Base-by-base conservation (phyloP, 2,888 invertebrate species). In the Icerya purchasi region DNA sequence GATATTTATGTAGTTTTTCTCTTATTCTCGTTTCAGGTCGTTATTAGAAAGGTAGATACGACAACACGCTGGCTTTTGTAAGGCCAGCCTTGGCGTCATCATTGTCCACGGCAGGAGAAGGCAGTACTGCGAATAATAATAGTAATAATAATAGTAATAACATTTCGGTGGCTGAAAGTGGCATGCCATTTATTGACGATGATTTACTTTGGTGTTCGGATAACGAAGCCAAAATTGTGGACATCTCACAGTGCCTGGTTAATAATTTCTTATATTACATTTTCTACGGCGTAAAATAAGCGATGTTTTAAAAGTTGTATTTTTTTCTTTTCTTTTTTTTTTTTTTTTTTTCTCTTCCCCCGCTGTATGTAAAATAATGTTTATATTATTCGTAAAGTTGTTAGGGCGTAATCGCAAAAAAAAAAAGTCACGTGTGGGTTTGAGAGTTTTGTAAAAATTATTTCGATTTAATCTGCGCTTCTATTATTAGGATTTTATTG, bases 161-260 rank as follows among this genome's bases (percentile, higher is more conserved):
- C 50, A 36, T 36, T 50, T 22, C 65, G 58, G 64, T 61, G 57
- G 62, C 63, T 62, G 63, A 61, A 59, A 63, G 62, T 62, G 62
- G 63, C 61, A 66, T 65, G 62, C 63, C 90, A 78, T 91, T 90
- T 80, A 89, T 91, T 76, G 90, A 91, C 78, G 90, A 91, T 80
- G 90, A 91, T 73, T 79, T 90, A 69, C 77, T 86, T 72, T 91
- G 91, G 91, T 86, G 89, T 78, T 87, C 88, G 71, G 90, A 90
- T 78, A 89, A 88, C 76, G 90, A 90, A 77, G 88, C 88, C 73
- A 89, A 88, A 74, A 88, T 90, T 83, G 88, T 89, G 70, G 90
- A 90, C 72, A 79, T 90, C 71, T 84, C 87, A 68, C 83, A 84
- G 73, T 89, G 89, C 76, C 80, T 90, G 80, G 89, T 87, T 71